phyloP scores from a whole-genome alignment of 2,888 invertebrate species.

The Nymphalis c-album region DNA sequence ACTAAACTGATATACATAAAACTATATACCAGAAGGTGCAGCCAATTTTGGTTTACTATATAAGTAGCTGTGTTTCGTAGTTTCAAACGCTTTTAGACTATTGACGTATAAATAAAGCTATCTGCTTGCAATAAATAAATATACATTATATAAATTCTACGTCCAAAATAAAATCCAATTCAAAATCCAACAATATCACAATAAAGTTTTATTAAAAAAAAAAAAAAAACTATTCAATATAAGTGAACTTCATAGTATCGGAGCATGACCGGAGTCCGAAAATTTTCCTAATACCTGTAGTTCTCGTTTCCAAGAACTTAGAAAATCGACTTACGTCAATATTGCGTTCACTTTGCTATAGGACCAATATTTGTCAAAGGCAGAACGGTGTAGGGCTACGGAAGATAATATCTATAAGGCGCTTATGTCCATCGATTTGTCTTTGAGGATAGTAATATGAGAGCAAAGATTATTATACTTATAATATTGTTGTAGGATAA shows the following conservation, averaged over 20 bases:
- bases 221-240: background rate
- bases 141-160: background rate
- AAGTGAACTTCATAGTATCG: background rate
- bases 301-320: slow-evolving; percentile 19
- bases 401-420: slow-evolving; percentile 34
- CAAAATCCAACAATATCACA: background rate
- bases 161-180: too few species aligned
- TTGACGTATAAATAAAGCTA: too few species aligned
- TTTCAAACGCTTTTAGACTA: too few species aligned
- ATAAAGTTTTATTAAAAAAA: background rate
- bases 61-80: too few species aligned
- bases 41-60: too few species aligned
- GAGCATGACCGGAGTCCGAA: background rate
- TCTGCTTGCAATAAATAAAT: too few species aligned
- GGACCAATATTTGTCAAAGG: slow-evolving; percentile 71
- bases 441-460: background rate
- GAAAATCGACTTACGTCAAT: slow-evolving; percentile 42
- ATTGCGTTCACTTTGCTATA: slow-evolving; percentile 60
- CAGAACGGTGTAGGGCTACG: slow-evolving; percentile 22
- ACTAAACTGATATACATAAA: too few species aligned
- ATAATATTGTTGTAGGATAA: slow-evolving; percentile 2
- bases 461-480: slow-evolving; percentile 13
- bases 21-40: too few species aligned
- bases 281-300: slow-evolving; percentile 5
- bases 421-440: slow-evolving; percentile 25